A percentile compares a stretch with the other conserved stretches of the same genome.
These are phyloP conservation scores for Melitaea cinxia DNA, from an alignment of 1,140 invertebrate species.

Conservation along the genomic window DNA sequence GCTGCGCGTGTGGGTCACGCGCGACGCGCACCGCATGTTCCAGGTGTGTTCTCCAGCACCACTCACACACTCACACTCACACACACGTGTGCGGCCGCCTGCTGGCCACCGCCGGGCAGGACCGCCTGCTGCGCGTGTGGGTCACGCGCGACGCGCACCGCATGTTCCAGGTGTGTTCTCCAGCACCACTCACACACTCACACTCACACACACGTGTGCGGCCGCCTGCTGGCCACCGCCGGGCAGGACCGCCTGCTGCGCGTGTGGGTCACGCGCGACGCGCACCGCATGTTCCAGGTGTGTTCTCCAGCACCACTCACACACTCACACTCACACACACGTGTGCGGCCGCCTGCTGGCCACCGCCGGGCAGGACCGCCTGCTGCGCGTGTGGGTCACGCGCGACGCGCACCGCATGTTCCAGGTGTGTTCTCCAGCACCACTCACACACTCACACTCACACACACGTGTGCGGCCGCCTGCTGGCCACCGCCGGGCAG, in stretches of 20 bases:
- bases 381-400: slow-evolving; percentile 96
- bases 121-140: slow-evolving; percentile 96
- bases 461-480: slow-evolving; percentile 93
- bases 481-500: slow-evolving; percentile 97
- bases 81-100: slow-evolving; percentile 94
- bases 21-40: slow-evolving; percentile 93
- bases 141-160: slow-evolving; percentile 92
- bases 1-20: slow-evolving; percentile 95
- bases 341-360: slow-evolving; percentile 95
- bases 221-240: slow-evolving; percentile 95
- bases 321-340: too few species aligned
- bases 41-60: slow-evolving; percentile 84
- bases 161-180: slow-evolving; percentile 90
- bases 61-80: too few species aligned
- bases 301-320: too few species aligned
- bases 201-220: too few species aligned
- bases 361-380: slow-evolving; percentile 97
- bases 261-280: slow-evolving; percentile 96
- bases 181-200: too few species aligned
- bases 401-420: slow-evolving; percentile 94
- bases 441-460: too few species aligned
- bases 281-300: slow-evolving; percentile 92
- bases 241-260: slow-evolving; percentile 96
- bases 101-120: slow-evolving; percentile 97
- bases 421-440: slow-evolving; percentile 84